Conservation (phyloP, 2,797 vertebrate genomes). For the Chelonia mydas region DNA sequence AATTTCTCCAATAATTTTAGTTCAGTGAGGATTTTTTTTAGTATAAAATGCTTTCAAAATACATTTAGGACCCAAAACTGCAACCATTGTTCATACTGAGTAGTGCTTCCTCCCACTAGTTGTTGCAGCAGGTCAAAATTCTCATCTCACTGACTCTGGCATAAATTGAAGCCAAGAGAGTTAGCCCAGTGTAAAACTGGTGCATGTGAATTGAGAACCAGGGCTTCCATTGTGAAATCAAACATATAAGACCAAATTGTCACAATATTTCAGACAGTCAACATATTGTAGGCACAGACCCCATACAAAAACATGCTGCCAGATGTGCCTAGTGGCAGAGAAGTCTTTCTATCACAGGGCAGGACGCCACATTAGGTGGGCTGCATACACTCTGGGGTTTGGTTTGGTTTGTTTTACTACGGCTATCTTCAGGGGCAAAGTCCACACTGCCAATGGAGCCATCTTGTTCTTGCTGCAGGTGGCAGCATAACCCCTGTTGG, state of each 20-base stretch:
- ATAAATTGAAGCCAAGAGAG: neutral
- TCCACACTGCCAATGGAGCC: neutral
- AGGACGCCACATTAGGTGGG: neutral
- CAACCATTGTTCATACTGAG: conserved; percentile 3
- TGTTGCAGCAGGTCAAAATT: neutral
- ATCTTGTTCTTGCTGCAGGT: neutral
- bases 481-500: neutral
- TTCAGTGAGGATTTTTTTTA: fast-evolving
- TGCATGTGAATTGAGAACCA: neutral
- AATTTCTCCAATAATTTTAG: neutral
- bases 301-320: neutral
- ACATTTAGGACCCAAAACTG: conserved; percentile 24
- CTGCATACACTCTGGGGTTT: neutral
- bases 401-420: conserved; percentile 11
- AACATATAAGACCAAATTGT: neutral
- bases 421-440: neutral
- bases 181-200: neutral
- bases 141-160: neutral
- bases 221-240: neutral
- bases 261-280: neutral
- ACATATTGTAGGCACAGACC: neutral
- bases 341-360: neutral
- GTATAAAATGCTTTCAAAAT: neutral
- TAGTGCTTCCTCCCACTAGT: neutral
- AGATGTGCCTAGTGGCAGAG: fast-evolving